Percentiles rank a stretch among this genome's conserved stretches.
phyloP scores from a whole-genome alignment of 2,888 invertebrate genomes.

The Torymus tubicola region DNA sequence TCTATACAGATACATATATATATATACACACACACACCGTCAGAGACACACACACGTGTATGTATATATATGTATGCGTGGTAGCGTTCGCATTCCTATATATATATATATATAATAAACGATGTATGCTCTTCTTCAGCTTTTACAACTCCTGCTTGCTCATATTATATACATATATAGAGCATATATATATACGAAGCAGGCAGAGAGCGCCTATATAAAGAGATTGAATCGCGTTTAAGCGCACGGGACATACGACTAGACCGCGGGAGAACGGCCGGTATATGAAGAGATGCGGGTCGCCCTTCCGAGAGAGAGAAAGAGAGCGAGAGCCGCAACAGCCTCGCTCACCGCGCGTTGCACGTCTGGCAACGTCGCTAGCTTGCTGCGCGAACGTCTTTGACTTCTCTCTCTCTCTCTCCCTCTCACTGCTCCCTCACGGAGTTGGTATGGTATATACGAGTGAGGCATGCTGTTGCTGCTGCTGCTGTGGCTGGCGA shows the following conservation, averaged over 20 bases:
- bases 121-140: no score
- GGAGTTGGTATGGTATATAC: neutral
- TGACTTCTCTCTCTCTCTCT: constrained; percentile 46
- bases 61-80: no score
- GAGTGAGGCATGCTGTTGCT: neutral
- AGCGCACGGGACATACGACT: no score
- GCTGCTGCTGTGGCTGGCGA: neutral
- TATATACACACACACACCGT: no score
- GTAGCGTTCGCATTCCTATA: no score
- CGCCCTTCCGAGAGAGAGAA: constrained; percentile 37
- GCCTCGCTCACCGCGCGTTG: constrained; percentile 20
- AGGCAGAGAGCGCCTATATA: no score
- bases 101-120: no score
- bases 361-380: constrained; percentile 49
- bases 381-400: constrained; percentile 21
- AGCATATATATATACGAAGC: no score
- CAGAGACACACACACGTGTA: no score
- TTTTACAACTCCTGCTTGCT: no score
- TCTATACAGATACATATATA: neutral
- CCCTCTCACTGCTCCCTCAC: neutral
- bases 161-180: no score
- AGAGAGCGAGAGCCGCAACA: neutral
- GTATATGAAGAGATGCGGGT: constrained; percentile 53
- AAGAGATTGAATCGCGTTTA: no score
- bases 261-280: constrained; percentile 20